phyloP scores from a whole-genome alignment of 2,113 vertebrate genomes.

The Spermophilus dauricus region DNA sequence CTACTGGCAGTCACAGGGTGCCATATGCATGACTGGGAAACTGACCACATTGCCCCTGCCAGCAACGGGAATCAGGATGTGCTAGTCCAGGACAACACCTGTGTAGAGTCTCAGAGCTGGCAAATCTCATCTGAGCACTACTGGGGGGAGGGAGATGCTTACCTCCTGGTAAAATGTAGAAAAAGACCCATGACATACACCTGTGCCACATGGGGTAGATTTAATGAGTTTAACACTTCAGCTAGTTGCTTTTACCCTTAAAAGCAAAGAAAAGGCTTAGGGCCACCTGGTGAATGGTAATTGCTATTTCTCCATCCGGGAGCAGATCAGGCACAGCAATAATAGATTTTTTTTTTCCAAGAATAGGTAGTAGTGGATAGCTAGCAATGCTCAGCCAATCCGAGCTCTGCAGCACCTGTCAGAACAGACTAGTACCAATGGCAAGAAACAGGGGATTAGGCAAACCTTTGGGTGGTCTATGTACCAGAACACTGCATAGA shows the following conservation, averaged over 20 bases:
- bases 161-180: not conserved
- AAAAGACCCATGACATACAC: not conserved
- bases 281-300: constrained; percentile 22
- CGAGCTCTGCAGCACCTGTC: not conserved
- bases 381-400: not conserved
- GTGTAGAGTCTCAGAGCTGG: fast-evolving
- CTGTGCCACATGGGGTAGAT: constrained; percentile 22
- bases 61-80: not conserved
- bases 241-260: constrained; percentile 46
- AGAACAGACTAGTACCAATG: fast-evolving
- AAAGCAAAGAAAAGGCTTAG: constrained; percentile 55
- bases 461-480: fast-evolving
- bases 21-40: fast-evolving
- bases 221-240: constrained; percentile 70
- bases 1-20: not conserved
- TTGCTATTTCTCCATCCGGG: constrained; percentile 2
- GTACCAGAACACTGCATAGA: not conserved
- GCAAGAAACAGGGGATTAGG: fast-evolving
- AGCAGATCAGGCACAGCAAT: not conserved
- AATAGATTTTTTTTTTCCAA: constrained; percentile 11
- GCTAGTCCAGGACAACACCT: not conserved
- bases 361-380: not conserved
- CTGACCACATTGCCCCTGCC: not conserved
- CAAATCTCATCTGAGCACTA: constrained; percentile 1
- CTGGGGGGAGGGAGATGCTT: fast-evolving